A percentile compares a stretch with the other conserved stretches of the same genome.
These are phyloP conservation scores for Micromussa lordhowensis DNA, from an alignment of 92 coral and sea anemone genomes.

Conservation along the genomic window DNA sequence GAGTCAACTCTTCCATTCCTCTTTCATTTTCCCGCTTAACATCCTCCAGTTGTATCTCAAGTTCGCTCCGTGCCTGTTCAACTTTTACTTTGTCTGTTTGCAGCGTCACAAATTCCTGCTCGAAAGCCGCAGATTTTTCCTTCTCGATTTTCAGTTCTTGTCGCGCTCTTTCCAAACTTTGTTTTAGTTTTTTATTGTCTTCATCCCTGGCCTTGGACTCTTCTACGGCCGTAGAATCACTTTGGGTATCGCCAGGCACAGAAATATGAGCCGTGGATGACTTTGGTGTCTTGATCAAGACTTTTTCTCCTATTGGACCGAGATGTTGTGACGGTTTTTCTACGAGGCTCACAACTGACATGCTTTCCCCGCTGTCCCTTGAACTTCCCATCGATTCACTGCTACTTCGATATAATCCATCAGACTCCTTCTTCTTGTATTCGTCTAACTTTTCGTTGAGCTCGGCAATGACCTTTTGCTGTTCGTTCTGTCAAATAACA, in stretches of 20 bases:
- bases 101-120: conserved; percentile 55
- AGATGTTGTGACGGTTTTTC: conserved; percentile 54
- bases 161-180: conserved; percentile 57
- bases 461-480: conserved; percentile 48
- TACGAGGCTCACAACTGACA: conserved; percentile 41
- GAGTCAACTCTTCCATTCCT: conserved; percentile 58
- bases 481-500: conserved; percentile 53
- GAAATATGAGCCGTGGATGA: conserved; percentile 28
- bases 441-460: conserved; percentile 68
- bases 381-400: conserved; percentile 60
- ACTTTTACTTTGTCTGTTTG: conserved; percentile 72
- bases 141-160: conserved; percentile 77
- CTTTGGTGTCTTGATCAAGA: conserved; percentile 37
- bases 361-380: conserved; percentile 30
- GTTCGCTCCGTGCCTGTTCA: conserved; percentile 81
- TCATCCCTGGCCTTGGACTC: neutral
- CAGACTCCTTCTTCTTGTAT: conserved; percentile 78
- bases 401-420: conserved; percentile 70
- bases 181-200: conserved; percentile 53
- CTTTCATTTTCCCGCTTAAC: conserved; percentile 72
- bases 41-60: conserved; percentile 77
- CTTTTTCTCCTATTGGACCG: conserved; percentile 66
- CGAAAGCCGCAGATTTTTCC: conserved; percentile 72
- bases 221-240: neutral
- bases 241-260: neutral